Percentiles rank a stretch among this genome's conserved stretches.
These are phyloP conservation scores for Caiman crocodilus DNA, from an alignment of 2,797 vertebrate genomes.

Conservation along the genomic window DNA sequence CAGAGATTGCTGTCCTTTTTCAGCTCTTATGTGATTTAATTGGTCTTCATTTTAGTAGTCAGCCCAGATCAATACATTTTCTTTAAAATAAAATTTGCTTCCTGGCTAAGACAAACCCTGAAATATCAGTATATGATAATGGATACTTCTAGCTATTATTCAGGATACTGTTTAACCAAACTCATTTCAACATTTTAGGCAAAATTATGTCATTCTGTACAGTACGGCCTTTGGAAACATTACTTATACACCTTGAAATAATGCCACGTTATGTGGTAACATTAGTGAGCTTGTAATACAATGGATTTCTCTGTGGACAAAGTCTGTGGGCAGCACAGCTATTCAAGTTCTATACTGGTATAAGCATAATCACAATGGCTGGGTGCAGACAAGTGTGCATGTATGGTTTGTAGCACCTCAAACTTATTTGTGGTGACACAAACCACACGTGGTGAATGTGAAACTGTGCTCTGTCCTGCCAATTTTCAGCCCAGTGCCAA, in stretches of 20 bases:
- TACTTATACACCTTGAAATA: background rate
- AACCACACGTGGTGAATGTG: too few relatives aligned
- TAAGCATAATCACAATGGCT: background rate
- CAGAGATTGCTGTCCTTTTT: background rate
- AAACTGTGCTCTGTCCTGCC: too few relatives aligned
- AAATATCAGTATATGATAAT: background rate
- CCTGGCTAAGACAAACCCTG: background rate
- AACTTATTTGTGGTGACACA: too few relatives aligned
- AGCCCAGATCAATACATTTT: background rate
- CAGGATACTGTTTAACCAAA: background rate
- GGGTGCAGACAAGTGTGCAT: too few relatives aligned
- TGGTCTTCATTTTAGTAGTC: background rate
- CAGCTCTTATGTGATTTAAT: background rate
- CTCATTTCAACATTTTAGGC: background rate
- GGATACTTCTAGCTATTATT: background rate
- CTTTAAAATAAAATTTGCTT: background rate
- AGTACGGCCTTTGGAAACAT: background rate
- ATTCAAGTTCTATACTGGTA: background rate
- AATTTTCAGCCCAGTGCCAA: too few relatives aligned
- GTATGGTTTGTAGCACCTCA: too few relatives aligned
- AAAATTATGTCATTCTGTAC: background rate
- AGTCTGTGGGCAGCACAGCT: background rate
- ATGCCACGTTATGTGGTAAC: fast-evolving
- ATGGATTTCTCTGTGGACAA: background rate
- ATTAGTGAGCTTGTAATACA: fast-evolving